Evolutionary conservation across 2,888 invertebrate species (phyloP).

Genomic region (Azorinus chamasolen): DNA sequence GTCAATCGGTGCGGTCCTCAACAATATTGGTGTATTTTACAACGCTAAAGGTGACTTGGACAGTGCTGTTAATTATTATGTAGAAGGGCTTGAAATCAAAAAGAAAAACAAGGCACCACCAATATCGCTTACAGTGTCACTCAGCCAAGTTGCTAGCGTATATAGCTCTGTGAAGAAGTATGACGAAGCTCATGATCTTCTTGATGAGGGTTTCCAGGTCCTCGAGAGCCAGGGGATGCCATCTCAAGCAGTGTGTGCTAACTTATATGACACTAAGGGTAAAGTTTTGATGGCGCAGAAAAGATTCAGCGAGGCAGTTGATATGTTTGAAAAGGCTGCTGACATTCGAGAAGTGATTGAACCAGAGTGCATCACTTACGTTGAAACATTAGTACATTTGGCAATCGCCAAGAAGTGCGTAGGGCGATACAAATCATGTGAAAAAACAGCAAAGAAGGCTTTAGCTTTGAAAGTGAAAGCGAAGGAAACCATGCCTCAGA

Average conservation of each 20-base stretch:
- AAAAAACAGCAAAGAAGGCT: conserved; percentile 31
- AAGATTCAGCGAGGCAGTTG: conserved; percentile 26
- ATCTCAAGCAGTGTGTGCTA: conserved; percentile 21
- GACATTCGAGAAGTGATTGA: conserved; percentile 26
- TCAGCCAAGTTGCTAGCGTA: conserved; percentile 62
- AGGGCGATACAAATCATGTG: conserved; percentile 22
- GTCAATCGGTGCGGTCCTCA: conserved; percentile 60
- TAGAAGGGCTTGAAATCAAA: conserved; percentile 63
- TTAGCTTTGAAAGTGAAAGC: conserved; percentile 22
- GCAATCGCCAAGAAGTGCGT: conserved; percentile 27
- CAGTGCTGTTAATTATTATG: conserved; percentile 65
- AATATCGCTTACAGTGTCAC: conserved; percentile 43
- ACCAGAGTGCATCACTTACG: conserved; percentile 14
- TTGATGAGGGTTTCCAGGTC: conserved; percentile 48
- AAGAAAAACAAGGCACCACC: conserved; percentile 53
- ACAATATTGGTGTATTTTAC: conserved; percentile 74
- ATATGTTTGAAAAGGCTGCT: conserved; percentile 42
- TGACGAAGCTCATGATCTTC: conserved; percentile 41
- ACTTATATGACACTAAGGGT: conserved; percentile 47
- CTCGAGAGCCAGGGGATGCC: conserved; percentile 29
- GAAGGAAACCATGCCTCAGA: conserved; percentile 33
- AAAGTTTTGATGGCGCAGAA: conserved; percentile 34
- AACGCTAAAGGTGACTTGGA: conserved; percentile 63
- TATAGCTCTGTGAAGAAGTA: conserved; percentile 27
- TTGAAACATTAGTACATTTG: conserved; percentile 50